Percentiles rank a stretch among this genome's conserved stretches.
These are phyloP conservation scores for Reinhardtius hippoglossoides DNA, from an alignment of 2,113 vertebrate species.

Conservation along the genomic window DNA sequence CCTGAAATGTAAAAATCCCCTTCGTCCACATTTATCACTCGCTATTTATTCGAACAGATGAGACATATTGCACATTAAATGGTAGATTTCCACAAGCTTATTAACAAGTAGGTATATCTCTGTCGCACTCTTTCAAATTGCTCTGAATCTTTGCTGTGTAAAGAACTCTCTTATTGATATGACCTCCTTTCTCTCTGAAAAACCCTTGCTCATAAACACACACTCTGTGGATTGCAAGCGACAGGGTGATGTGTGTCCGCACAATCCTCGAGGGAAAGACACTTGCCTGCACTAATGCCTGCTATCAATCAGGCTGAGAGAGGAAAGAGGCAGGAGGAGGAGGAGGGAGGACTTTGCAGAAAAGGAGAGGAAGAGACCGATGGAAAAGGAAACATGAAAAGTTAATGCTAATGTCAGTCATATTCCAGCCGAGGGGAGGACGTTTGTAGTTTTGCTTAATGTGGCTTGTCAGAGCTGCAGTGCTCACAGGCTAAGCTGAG, in stretches of 20 bases:
- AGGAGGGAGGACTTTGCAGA: slow-evolving; percentile 15
- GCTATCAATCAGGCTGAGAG: slow-evolving; percentile 71
- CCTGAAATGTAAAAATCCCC: not conserved
- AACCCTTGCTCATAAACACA: slow-evolving; percentile 7
- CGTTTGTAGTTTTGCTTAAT: slow-evolving; percentile 7
- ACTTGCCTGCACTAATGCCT: slow-evolving; percentile 62
- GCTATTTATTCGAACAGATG: slow-evolving; percentile 25
- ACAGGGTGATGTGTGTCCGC: slow-evolving; percentile 65
- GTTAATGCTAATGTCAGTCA: slow-evolving; percentile 41
- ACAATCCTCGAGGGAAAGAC: slow-evolving; percentile 57
- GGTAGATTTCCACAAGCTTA: slow-evolving; percentile 16
- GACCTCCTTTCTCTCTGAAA: slow-evolving; percentile 11
- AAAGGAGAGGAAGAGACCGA: slow-evolving; percentile 13
- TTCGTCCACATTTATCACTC: slow-evolving; percentile 18
- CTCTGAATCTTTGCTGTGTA: slow-evolving; percentile 38
- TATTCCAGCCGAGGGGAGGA: slow-evolving; percentile 1
- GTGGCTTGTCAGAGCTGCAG: not conserved
- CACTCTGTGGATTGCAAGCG: slow-evolving; percentile 39
- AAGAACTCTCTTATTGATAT: slow-evolving; percentile 49
- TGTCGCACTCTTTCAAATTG: slow-evolving; percentile 15
- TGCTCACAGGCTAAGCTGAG: not conserved
- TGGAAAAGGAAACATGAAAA: slow-evolving; percentile 39
- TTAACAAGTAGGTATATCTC: slow-evolving; percentile 18
- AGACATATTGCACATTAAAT: slow-evolving; percentile 12
- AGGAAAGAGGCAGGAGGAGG: slow-evolving; percentile 12